Base-by-base conservation (phyloP, 2,888 invertebrate species). In the Ophion costatus region DNA sequence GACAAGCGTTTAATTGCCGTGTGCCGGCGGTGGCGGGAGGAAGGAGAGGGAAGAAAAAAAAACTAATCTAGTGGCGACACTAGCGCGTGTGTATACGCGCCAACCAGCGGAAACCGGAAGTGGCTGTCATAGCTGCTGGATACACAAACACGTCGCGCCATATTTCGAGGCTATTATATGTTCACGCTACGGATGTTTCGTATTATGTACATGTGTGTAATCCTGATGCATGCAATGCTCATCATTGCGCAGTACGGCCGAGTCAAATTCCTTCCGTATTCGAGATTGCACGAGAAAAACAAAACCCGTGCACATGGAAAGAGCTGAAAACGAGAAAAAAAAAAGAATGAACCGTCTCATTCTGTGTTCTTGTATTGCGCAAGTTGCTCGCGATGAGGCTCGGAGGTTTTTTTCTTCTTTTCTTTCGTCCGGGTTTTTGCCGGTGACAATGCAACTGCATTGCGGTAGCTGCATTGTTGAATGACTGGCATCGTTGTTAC, bases 41-140 rank as follows among this genome's bases (percentile, higher is more conserved):
- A 75, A 64, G 42, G 20, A 51, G 66, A 71, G 33, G 76, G 29
- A 71, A 74, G 20, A 24, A 69, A 66, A 82, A 77, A 79, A 83
- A 79, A 33, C 45, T 75, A 71, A 75, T 81, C 82, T 57, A 83
- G 74, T 66, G 66, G 79, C 66, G 76, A 66, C 71, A 78, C 75
- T 75, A 74, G 67, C 88, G 79, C 85, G 83, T 90, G 88, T 90
- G 59, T 92, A 92, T 87, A 42, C 14, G 51, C 64, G 66, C 86
- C 82, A 90, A 88, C 51, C 51, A 91, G 84, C 93, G 93, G 93
- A 93, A 93, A 91, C 93, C 93, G 93, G 93, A 93, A 93, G 92
- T 91, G 91, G 89, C 91, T 92, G 93, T 93, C 93, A 93, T 91
- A 93, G 91, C 92, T 61, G 84, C 79, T 92, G 91, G 90, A 90